These are phyloP conservation scores for Ciconia boyciana DNA, from an alignment of 2,113 vertebrate species.

Conservation along the genomic window DNA sequence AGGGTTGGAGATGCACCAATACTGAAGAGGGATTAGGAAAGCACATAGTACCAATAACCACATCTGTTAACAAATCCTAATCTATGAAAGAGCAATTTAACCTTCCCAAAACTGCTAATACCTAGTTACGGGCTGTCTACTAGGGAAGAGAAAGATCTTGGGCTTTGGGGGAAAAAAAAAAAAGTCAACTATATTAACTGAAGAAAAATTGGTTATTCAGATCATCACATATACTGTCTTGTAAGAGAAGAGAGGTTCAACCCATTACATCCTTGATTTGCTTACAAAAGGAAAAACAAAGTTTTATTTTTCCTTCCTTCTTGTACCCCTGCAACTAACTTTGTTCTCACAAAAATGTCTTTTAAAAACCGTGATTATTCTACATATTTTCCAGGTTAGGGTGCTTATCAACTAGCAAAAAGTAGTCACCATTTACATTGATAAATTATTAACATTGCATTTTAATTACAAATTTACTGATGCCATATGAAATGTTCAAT, in stretches of 20 bases:
- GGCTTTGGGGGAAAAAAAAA: background rate
- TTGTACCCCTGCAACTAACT: background rate
- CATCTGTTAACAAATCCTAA: constrained; percentile 55
- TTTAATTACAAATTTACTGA: background rate
- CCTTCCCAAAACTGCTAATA: background rate
- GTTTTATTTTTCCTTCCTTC: background rate
- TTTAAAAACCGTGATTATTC: background rate
- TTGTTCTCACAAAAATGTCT: background rate
- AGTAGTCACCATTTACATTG: background rate
- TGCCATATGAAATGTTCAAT: background rate
- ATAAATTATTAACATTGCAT: background rate
- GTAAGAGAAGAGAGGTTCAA: background rate
- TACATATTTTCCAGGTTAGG: background rate
- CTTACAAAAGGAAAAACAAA: background rate
- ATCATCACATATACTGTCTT: background rate
- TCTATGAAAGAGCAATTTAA: background rate
- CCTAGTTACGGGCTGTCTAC: background rate
- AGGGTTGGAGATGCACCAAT: constrained; percentile 51
- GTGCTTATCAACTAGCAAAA: background rate
- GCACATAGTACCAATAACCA: constrained; percentile 51
- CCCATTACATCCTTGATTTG: background rate
- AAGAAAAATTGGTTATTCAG: background rate
- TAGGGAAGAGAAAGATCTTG: background rate
- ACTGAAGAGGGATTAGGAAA: constrained; percentile 60
- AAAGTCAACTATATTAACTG: background rate